These are phyloP conservation scores for Drosophila stalkeri DNA, from an alignment of 2,888 invertebrate species.

Conservation along the genomic window DNA sequence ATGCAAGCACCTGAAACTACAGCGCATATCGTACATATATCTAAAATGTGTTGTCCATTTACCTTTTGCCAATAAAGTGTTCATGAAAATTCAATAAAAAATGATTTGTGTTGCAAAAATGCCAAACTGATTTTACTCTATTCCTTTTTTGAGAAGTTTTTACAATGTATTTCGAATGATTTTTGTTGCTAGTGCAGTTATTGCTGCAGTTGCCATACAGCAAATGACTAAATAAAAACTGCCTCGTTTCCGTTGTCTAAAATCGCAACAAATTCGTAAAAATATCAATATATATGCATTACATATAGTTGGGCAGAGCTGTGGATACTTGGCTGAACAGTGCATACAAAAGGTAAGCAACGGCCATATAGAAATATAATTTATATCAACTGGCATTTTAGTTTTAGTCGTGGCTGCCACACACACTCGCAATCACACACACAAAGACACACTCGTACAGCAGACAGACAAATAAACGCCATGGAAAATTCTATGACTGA, in stretches of 20 bases:
- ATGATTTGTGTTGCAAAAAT: slow-evolving; percentile 69
- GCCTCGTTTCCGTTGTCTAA: slow-evolving; percentile 58
- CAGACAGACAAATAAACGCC: slow-evolving; percentile 42
- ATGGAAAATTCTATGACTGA: slow-evolving; percentile 43
- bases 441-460: background rate
- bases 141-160: slow-evolving; percentile 46
- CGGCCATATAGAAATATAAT: slow-evolving; percentile 65
- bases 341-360: slow-evolving; percentile 45
- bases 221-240: slow-evolving; percentile 68
- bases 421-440: slow-evolving; percentile 1
- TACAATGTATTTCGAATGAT: slow-evolving; percentile 51
- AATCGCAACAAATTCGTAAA: slow-evolving; percentile 66
- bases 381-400: slow-evolving; percentile 70
- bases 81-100: slow-evolving; percentile 80
- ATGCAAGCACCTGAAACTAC: slow-evolving; percentile 28
- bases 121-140: slow-evolving; percentile 18
- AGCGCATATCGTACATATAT: slow-evolving; percentile 15
- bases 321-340: slow-evolving; percentile 7
- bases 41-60: slow-evolving; percentile 54
- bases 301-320: background rate
- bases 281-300: slow-evolving; percentile 29
- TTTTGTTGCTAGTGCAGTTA: slow-evolving; percentile 65
- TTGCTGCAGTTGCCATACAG: slow-evolving; percentile 64
- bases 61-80: slow-evolving; percentile 75
- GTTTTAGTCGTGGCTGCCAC: slow-evolving; percentile 46